A percentile compares a stretch with the other conserved stretches of the same genome.
Conservation (phyloP, 2,797 vertebrate genomes). For the Calcarius lapponicus region DNA sequence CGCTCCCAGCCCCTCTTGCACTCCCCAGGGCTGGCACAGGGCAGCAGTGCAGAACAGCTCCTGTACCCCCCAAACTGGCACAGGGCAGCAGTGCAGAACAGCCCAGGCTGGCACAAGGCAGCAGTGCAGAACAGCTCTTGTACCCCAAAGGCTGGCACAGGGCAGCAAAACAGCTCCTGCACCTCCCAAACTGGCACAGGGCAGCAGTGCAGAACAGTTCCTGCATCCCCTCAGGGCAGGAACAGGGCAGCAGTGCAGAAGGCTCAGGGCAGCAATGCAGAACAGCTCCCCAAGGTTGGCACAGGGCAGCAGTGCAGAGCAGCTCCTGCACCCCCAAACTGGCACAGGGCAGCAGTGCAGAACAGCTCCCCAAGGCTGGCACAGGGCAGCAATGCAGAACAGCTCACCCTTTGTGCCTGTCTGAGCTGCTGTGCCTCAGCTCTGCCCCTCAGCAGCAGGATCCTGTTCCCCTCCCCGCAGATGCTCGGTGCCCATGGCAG, state of each 20-base stretch:
- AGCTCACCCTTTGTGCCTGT: too few relatives aligned
- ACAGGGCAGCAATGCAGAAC: neutral
- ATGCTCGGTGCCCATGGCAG: too few relatives aligned
- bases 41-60: neutral
- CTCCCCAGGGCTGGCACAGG: constrained; percentile 52
- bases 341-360: too few relatives aligned
- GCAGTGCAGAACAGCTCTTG: constrained; percentile 32
- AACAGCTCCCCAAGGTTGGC: constrained; percentile 23
- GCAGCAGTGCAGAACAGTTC: neutral
- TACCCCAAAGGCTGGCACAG: neutral
- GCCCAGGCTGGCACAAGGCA: neutral
- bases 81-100: too few relatives aligned
- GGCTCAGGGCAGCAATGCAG: neutral
- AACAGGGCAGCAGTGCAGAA: neutral
- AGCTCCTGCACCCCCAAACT: too few relatives aligned
- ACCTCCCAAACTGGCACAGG: neutral
- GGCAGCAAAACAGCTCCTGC: constrained; percentile 46
- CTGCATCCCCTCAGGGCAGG: too few relatives aligned
- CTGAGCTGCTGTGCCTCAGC: too few relatives aligned
- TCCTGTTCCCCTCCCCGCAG: too few relatives aligned
- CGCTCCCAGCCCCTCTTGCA: neutral
- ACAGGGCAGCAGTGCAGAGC: too few relatives aligned
- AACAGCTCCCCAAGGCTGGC: neutral
- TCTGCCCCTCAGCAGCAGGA: too few relatives aligned
- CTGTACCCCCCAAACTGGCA: too few relatives aligned